Evolutionary conservation across 2,797 vertebrate genomes (phyloP).

Genomic region (Spinus olivaceus): DNA sequence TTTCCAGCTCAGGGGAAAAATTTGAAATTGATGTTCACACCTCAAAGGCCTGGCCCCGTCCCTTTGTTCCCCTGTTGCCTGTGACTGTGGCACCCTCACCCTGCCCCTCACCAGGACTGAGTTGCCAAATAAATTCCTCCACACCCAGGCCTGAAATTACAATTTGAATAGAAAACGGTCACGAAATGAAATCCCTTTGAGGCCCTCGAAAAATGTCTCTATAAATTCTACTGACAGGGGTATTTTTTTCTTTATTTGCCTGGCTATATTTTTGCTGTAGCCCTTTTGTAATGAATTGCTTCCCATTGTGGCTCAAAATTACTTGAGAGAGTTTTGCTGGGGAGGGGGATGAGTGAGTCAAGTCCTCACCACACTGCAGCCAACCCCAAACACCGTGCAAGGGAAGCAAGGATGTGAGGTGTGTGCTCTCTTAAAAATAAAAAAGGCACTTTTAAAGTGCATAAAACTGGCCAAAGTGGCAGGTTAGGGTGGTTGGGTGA

Average conservation of each 20-base stretch:
- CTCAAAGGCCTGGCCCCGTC: background rate
- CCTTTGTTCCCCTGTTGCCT: conserved; percentile 12
- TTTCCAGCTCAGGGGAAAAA: background rate
- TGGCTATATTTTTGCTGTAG: background rate
- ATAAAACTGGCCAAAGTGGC: background rate
- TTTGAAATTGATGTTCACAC: background rate
- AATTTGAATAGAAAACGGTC: conserved; percentile 19
- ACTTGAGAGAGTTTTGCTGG: background rate
- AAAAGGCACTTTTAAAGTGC: background rate
- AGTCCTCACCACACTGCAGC: background rate
- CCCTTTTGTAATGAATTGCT: background rate
- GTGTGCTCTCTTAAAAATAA: background rate
- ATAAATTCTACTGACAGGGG: conserved; percentile 13
- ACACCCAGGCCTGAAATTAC: conserved; percentile 12
- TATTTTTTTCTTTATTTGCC: background rate
- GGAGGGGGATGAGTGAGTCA: background rate
- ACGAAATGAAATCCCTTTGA: background rate
- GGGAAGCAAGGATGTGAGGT: background rate
- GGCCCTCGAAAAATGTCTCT: background rate
- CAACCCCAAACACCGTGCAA: background rate
- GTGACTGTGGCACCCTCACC: conserved; percentile 15
- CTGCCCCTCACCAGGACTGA: background rate
- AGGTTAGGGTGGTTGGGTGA: background rate
- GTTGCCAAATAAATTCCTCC: conserved; percentile 31
- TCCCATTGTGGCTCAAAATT: background rate